Evolutionary conservation across 2,113 vertebrate species (phyloP).

Genomic region (Mobula birostris): DNA sequence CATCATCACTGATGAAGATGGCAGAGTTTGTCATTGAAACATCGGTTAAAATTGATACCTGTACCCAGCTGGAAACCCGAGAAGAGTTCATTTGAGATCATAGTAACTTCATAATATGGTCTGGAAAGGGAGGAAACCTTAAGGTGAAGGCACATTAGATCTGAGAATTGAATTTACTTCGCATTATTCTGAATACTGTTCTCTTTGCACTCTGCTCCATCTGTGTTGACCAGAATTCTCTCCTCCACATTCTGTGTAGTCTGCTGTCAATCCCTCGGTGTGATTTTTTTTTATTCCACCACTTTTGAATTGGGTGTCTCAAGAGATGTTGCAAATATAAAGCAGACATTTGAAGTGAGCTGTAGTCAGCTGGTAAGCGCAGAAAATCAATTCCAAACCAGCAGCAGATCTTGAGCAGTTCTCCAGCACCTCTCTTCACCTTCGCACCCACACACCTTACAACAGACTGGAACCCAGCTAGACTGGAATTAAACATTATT

Average conservation of each 20-base stretch:
- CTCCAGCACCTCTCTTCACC: not conserved
- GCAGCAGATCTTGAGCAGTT: slow-evolving; percentile 39
- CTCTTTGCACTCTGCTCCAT: not conserved
- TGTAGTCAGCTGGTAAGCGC: slow-evolving; percentile 42
- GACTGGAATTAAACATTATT: not conserved
- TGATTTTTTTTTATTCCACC: not conserved
- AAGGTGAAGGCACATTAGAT: not conserved
- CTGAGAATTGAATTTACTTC: not conserved
- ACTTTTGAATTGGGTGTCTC: not conserved
- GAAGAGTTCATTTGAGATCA: no score
- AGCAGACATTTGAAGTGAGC: slow-evolving; percentile 46
- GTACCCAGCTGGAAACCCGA: no score
- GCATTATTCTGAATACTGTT: not conserved
- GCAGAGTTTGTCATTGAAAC: no score
- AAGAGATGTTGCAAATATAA: not conserved
- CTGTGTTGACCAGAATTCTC: not conserved
- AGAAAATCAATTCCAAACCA: slow-evolving; percentile 43
- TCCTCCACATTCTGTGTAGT: no score
- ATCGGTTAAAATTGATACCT: no score
- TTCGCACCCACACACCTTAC: not conserved
- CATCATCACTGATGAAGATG: no score
- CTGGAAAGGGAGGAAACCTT: not conserved
- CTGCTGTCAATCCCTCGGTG: no score
- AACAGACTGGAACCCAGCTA: not conserved
- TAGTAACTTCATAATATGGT: not conserved